These are phyloP conservation scores for Spinibarbus caldwelli DNA, from an alignment of 2,797 vertebrate genomes.

Conservation along the genomic window DNA sequence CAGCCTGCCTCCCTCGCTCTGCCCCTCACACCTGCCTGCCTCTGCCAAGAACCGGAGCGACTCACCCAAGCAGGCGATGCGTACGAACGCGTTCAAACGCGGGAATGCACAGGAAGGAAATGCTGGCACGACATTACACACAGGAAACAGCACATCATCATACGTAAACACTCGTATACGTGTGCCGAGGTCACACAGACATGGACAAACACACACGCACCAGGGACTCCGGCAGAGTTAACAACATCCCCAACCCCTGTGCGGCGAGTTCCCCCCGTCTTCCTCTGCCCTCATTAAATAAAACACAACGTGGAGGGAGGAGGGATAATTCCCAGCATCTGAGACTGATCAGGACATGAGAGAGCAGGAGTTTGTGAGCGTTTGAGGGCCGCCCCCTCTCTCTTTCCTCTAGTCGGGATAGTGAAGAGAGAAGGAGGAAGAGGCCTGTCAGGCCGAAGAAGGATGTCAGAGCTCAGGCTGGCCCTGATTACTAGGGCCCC, in stretches of 20 bases:
- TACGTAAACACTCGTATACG: conserved; percentile 35
- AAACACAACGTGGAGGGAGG: conserved; percentile 69
- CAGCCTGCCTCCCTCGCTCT: conserved; percentile 63
- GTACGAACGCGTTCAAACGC: conserved; percentile 26
- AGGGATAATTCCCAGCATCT: conserved; percentile 87
- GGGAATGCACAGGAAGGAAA: conserved; percentile 55
- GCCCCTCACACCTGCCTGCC: conserved; percentile 84
- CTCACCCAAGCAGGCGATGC: conserved; percentile 28
- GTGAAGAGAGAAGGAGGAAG: conserved; percentile 90
- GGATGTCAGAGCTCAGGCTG: conserved; percentile 92
- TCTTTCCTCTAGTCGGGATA: conserved; percentile 64
- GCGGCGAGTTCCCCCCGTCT: conserved; percentile 42
- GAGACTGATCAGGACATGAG: conserved; percentile 91
- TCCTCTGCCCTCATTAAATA: conserved; percentile 58
- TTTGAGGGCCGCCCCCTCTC: conserved; percentile 40
- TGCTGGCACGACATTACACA: conserved; percentile 39
- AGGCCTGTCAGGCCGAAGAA: conserved; percentile 93
- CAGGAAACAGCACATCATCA: conserved; percentile 56
- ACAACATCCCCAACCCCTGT: conserved; percentile 37
- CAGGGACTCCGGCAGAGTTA: conserved; percentile 39
- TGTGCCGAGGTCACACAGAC: conserved; percentile 14
- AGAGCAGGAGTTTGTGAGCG: conserved; percentile 65
- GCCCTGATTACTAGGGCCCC: conserved; percentile 93
- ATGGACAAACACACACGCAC: conserved; percentile 49
- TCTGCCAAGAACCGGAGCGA: conserved; percentile 68